Evolutionary conservation across 2,797 vertebrate species (phyloP).

Genomic region (Poeciliopsis paucimaculata): DNA sequence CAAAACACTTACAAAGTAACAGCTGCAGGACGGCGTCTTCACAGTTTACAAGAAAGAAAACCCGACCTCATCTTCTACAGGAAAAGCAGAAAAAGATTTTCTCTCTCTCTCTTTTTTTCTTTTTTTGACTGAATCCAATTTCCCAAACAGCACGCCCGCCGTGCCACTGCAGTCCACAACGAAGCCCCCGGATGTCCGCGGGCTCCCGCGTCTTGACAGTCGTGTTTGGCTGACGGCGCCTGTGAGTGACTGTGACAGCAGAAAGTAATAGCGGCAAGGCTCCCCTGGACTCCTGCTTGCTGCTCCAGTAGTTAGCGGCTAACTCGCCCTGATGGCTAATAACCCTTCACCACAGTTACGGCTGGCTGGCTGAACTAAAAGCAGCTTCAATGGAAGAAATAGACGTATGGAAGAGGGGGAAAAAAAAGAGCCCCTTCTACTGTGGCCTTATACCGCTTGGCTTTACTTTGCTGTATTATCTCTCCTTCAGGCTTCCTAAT

Average conservation of each 20-base stretch:
- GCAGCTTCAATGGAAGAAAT: slow-evolving; percentile 66
- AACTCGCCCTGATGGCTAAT: slow-evolving; percentile 80
- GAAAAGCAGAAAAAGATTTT: slow-evolving; percentile 32
- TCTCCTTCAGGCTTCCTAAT: slow-evolving; percentile 69
- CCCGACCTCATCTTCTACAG: slow-evolving; percentile 28
- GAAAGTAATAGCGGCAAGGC: slow-evolving; percentile 70
- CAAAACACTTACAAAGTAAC: neutral
- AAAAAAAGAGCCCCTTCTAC: slow-evolving; percentile 52
- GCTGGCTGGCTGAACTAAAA: slow-evolving; percentile 70
- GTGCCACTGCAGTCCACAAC: slow-evolving; percentile 38
- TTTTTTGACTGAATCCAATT: slow-evolving; percentile 43
- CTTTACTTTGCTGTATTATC: slow-evolving; percentile 59
- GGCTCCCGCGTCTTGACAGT: slow-evolving; percentile 70
- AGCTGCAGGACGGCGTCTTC: neutral
- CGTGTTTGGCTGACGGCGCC: slow-evolving; percentile 66
- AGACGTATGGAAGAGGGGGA: slow-evolving; percentile 42
- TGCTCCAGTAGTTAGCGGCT: slow-evolving; percentile 71
- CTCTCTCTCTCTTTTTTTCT: too few relatives aligned
- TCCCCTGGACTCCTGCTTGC: slow-evolving; percentile 70
- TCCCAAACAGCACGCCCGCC: slow-evolving; percentile 39
- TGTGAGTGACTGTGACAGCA: slow-evolving; percentile 76
- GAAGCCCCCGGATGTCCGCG: slow-evolving; percentile 64
- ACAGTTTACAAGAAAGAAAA: slow-evolving; percentile 36
- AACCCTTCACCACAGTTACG: slow-evolving; percentile 76
- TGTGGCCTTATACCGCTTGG: slow-evolving; percentile 42